Evolutionary conservation across 1,140 invertebrate species (phyloP), one percentile per base, ranked within the genome.

Genomic region (Bombus confusus): DNA sequence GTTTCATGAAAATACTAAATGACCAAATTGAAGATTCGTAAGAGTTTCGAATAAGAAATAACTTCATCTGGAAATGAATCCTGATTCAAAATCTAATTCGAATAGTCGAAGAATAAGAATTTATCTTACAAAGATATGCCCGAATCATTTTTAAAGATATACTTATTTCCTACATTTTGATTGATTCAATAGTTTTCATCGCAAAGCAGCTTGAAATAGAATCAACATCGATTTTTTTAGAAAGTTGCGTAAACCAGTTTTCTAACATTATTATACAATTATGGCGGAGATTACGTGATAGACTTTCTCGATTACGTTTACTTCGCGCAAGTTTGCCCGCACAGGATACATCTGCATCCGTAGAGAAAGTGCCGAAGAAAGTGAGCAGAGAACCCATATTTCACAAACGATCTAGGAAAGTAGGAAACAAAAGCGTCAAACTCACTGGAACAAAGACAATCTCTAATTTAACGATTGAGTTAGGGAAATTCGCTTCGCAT

Each of bases 311-410:
- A 74, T 83, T 76, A 83, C 41, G 15, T 13, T 28, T 31, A 4
- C 71, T 0, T 34, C 31, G 9, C 0, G 9, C 1, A 3, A 22
- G 28, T 25, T 22, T 34, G 22, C 39, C 25, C n/a, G 9, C 18
- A 15, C 22, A 18, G 25, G 34, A 66, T 66, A 52, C 31, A 52
- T 52, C 22, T n/a, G 37, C 10, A 31, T 66, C n/a, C 10, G n/a
- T 41, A 28, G 73, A 78, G 74, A 83, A 57, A 83, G 62, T 77
- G 52, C 12, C 13, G 10, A 66, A n/a, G 62, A 39, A 76, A 76
- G 39, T 68, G 43, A 31, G 69, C 12, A 15, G 3, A 52, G 28
- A 18, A 31, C 5, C 3, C 4, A 52, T 18, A 1, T 57, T 37
- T 31, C 3, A 31, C n/a, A 22, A n/a, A 64, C 43, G 28, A 39